phyloP scores from a whole-genome alignment of 1,140 invertebrate species.

The Micrasema longulum region DNA sequence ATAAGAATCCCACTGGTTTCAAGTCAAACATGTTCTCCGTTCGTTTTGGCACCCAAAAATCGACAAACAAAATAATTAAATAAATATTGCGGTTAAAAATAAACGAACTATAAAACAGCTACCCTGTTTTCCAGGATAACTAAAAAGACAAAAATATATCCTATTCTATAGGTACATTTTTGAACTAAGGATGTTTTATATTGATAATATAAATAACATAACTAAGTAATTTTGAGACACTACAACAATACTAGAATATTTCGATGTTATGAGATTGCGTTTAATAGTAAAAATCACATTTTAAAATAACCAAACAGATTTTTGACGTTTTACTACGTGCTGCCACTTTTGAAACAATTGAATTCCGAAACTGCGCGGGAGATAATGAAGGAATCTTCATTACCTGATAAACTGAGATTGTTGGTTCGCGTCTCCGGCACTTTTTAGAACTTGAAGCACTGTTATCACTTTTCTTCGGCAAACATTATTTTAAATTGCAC shows the following conservation, averaged over 20 bases:
- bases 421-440: neutral
- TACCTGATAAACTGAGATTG: neutral
- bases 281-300: constrained; percentile 23
- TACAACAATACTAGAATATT: constrained; percentile 33
- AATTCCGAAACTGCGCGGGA: neutral
- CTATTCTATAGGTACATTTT: neutral
- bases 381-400: constrained; percentile 15
- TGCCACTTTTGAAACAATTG: no score
- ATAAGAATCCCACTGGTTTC: constrained; percentile 14
- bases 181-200: constrained; percentile 9
- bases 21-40: neutral
- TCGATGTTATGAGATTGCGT: constrained; percentile 32
- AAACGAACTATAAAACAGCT: constrained; percentile 11
- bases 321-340: constrained; percentile 15
- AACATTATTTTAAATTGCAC: constrained; percentile 19
- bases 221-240: constrained; percentile 19
- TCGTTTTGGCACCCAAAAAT: constrained; percentile 33
- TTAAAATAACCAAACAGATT: neutral
- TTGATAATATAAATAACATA: constrained; percentile 14
- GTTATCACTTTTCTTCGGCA: neutral
- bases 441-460: neutral
- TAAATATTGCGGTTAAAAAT: constrained; percentile 40
- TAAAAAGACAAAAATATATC: constrained; percentile 13
- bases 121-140: constrained; percentile 41
- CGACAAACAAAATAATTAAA: constrained; percentile 12